Evolutionary conservation across 2,113 vertebrate genomes (phyloP), one percentile per base, ranked within the genome.

Genomic region (Cyanocitta stelleri): DNA sequence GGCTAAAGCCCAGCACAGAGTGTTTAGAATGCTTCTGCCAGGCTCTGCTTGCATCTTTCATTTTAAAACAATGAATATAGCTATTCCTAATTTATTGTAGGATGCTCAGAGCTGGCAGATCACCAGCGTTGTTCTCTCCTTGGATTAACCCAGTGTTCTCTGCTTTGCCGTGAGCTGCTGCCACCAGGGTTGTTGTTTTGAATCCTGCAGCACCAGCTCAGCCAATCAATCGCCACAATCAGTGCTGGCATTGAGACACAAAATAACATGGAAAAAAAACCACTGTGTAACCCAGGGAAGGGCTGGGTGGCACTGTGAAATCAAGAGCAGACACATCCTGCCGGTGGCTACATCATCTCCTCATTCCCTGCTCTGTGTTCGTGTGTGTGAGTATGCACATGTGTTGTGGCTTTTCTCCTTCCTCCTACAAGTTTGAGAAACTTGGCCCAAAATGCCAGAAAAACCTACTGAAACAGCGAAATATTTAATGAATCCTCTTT

Each of bases 151-250:
- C 71, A 71, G 89, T 32, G 9, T 41, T 7, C 77, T 74, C 39
- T 55, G 18, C 44, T 5, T 77, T 90, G 94, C 73, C 73, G 82
- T 48, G 82, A 88, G 83, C 32, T 73, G 75, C 76, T 58, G 68
- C 81, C 75, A 78, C 80, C 81, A 66, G 46, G 1, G 33, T 7
- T 85, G 85, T 32, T 93, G 89, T 85, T 96, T 77, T 89, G 90
- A 94, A 92, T 96, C 83, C 90, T 94, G 77, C 69, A 91, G 83
- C 80, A 87, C 71, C 63, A 66, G 80, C 83, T 63, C 81, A 89
- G 86, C 95, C 92, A 62, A 78, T 95, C 96, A 89, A 66, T 97
- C 94, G 75, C 80, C n/a, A 51, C 87, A 77, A 46, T 85, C 85
- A 79, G 76, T 11, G 54, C 86, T 94, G 93, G 81, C 48, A 44